Percentiles rank a stretch among this genome's conserved stretches.
phyloP scores from a whole-genome alignment of 2,113 vertebrate species.

The Rhinoderma darwinii region DNA sequence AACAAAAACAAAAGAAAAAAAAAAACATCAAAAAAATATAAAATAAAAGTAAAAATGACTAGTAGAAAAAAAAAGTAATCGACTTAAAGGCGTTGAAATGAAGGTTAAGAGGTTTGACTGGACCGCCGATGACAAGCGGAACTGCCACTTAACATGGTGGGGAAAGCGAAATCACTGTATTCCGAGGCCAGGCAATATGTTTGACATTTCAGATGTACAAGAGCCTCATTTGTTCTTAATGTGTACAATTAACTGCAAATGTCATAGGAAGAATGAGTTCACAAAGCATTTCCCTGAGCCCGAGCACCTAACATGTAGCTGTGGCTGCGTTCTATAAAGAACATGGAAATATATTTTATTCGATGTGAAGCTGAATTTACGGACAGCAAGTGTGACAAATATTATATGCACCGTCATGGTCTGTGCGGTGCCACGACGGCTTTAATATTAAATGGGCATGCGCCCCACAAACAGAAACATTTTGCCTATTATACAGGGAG shows the following conservation, averaged over 20 bases:
- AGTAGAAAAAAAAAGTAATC: background rate
- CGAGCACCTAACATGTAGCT: background rate
- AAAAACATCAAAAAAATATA: background rate
- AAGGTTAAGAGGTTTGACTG: background rate
- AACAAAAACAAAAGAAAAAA: background rate
- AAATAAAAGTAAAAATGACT: background rate
- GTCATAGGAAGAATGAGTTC: background rate
- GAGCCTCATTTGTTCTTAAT: constrained; percentile 15
- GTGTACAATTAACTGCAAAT: constrained; percentile 49
- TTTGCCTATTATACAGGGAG: too few relatives aligned
- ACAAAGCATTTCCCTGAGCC: background rate
- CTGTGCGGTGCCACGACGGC: background rate
- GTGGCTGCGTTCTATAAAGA: background rate
- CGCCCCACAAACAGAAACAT: too few relatives aligned
- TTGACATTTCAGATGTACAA: constrained; percentile 38
- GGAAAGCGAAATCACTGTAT: constrained; percentile 30
- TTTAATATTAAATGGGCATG: too few relatives aligned
- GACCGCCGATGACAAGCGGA: background rate
- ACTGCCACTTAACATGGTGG: background rate
- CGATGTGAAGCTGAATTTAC: background rate
- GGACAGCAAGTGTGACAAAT: background rate
- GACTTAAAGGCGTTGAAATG: constrained; percentile 1
- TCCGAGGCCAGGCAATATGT: background rate
- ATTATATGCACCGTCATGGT: background rate
- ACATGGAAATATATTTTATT: background rate